Conservation (phyloP, 1,140 invertebrate species). For the Rhopalosiphum padi region DNA sequence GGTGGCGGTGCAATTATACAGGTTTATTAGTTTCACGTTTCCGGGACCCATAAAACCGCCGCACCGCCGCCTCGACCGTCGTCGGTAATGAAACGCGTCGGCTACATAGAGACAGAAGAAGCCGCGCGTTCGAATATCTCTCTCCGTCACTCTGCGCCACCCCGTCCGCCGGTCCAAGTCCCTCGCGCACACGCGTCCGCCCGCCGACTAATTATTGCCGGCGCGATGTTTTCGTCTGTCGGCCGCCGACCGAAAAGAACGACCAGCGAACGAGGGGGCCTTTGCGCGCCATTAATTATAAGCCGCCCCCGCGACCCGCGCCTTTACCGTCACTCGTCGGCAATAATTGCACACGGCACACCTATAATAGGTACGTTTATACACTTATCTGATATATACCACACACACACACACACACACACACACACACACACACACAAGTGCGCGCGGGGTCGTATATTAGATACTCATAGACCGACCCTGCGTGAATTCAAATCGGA, state of each 20-base stretch:
- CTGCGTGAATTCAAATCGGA: too few species aligned
- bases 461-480: too few species aligned
- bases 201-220: slow-evolving; percentile 46
- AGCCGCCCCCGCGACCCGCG: not conserved
- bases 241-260: slow-evolving; percentile 5
- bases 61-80: not conserved
- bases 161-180: not conserved
- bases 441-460: too few species aligned
- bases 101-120: not conserved
- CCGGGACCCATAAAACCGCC: slow-evolving; percentile 37
- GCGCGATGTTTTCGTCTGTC: slow-evolving; percentile 31
- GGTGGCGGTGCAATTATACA: not conserved
- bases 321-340: not conserved
- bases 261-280: not conserved
- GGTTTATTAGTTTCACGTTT: slow-evolving; percentile 56
- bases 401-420: too few species aligned
- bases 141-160: not conserved
- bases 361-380: too few species aligned
- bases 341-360: not conserved
- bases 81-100: slow-evolving; percentile 29
- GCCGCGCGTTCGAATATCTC: not conserved
- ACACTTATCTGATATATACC: too few species aligned
- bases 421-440: too few species aligned
- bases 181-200: not conserved
- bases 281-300: slow-evolving; percentile 46